phyloP scores from a whole-genome alignment of 2,888 invertebrate species.

The Beris morrisii region DNA sequence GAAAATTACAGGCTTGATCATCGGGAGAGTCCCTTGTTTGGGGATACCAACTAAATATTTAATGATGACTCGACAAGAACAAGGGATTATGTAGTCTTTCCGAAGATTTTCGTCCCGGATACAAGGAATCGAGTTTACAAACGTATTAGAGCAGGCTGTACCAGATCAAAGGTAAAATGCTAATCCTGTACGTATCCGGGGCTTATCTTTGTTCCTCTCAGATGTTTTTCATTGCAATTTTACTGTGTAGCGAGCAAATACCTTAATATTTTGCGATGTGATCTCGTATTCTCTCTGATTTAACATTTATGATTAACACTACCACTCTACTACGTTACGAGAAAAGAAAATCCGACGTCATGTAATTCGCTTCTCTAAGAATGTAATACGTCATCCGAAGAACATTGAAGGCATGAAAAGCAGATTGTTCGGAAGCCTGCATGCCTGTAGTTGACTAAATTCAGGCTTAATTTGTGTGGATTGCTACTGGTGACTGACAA shows the following conservation, averaged over 20 bases:
- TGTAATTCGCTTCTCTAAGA: too few relatives aligned
- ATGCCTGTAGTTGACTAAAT: too few relatives aligned
- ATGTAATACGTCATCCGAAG: too few relatives aligned
- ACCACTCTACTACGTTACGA: too few relatives aligned
- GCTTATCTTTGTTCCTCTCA: not conserved
- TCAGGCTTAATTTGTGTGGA: too few relatives aligned
- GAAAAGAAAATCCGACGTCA: too few relatives aligned
- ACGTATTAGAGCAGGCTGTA: not conserved
- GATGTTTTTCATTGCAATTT: conserved; percentile 10
- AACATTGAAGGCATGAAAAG: too few relatives aligned
- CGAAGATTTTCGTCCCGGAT: conserved; percentile 28
- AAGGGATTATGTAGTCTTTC: conserved; percentile 33
- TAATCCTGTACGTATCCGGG: conserved; percentile 32
- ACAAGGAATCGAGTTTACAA: conserved; percentile 11
- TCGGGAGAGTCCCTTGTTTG: conserved; percentile 13
- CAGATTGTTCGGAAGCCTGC: too few relatives aligned
- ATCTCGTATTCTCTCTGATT: conserved; percentile 29
- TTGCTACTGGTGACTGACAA: too few relatives aligned
- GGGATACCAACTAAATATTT: conserved; percentile 41
- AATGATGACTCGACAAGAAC: conserved; percentile 42
- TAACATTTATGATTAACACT: conserved; percentile 32
- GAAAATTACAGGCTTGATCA: conserved; percentile 13
- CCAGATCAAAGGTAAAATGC: conserved; percentile 39
- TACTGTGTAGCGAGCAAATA: conserved; percentile 25
- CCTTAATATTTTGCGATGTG: conserved; percentile 23